Base-by-base conservation (phyloP, 2,113 vertebrate genomes). In the Crotophaga sulcirostris region DNA sequence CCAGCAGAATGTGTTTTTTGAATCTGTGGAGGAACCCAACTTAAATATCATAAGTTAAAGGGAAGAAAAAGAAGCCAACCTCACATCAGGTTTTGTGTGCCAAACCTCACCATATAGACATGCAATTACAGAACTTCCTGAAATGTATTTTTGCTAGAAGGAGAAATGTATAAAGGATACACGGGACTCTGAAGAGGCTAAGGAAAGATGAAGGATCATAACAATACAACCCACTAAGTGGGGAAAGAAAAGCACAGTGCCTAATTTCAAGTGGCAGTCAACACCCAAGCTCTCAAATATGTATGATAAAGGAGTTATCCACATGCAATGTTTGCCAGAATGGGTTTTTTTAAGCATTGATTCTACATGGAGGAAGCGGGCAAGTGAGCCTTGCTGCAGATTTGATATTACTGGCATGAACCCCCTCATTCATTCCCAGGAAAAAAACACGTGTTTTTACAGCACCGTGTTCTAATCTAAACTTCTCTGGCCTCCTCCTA, bases 131-230 rank as follows among this genome's bases (percentile, higher is more conserved):
- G 89, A 96, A 89, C 90, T 95, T 95, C 93, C 96, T 96, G 84
- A 95, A 87, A 93, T 95, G 85, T 93, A 96, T 91, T 97, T 98
- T 98, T 98, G 88, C 94, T 97, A 94, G 96, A 90, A 96, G 96
- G 93, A 95, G 81, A 74, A 93, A 94, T 64, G 93, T 58, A 73
- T 69, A 74, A 92, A 96, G 67, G 78, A 83, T 96, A 90, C 72
- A 73, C 25, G 23, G 84, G 76, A 84, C 81, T 55, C 52, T 4
- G 14, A 84, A 94, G 74, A 89, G 28, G 42, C 28, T 88, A 40
- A 62, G 23, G 83, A 49, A 81, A 44, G 52, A 75, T 40, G 23
- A 17, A 81, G 52, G 23, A 59, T 60, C 40, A 16, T 67, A 91
- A 73, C 34, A 33, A 67, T 88, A 67, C 3, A 15, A 70, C 52